Evolutionary conservation across 2,113 vertebrate species (phyloP).

Genomic region (Zosterops borbonicus): DNA sequence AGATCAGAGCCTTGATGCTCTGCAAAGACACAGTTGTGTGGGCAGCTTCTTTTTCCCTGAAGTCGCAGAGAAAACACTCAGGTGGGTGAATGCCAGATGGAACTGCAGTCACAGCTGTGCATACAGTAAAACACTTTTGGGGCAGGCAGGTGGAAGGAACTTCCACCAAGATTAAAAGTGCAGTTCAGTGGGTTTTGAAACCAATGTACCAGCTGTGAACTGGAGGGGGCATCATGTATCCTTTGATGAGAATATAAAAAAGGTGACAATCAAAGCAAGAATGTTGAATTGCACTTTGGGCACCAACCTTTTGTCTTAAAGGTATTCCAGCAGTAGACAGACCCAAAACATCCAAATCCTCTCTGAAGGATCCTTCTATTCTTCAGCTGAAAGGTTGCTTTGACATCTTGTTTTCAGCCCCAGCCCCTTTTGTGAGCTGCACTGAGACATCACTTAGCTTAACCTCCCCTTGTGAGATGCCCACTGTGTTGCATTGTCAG

Average conservation of each 20-base stretch:
- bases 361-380: conserved; percentile 23
- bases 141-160: neutral
- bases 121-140: neutral
- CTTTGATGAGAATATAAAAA: conserved; percentile 33
- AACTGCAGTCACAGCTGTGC: conserved; percentile 6
- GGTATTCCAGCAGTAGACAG: neutral
- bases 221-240: neutral
- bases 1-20: neutral
- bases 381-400: neutral
- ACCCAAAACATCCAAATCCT: neutral
- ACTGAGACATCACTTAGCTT: conserved; percentile 22
- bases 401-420: conserved; percentile 19
- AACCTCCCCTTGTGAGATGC: conserved; percentile 9
- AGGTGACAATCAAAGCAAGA: conserved; percentile 53
- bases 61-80: neutral
- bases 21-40: neutral
- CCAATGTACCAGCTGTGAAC: neutral
- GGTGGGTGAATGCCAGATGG: neutral
- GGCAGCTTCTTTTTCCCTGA: neutral
- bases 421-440: neutral
- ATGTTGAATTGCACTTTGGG: conserved; percentile 13
- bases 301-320: conserved; percentile 24
- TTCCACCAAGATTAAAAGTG: neutral
- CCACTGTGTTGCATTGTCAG: conserved; percentile 1
- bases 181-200: conserved; percentile 17